A percentile compares a stretch with the other conserved stretches of the same genome.
phyloP scores from a whole-genome alignment of 2,797 vertebrate species.

The Cirrhinus molitorella region DNA sequence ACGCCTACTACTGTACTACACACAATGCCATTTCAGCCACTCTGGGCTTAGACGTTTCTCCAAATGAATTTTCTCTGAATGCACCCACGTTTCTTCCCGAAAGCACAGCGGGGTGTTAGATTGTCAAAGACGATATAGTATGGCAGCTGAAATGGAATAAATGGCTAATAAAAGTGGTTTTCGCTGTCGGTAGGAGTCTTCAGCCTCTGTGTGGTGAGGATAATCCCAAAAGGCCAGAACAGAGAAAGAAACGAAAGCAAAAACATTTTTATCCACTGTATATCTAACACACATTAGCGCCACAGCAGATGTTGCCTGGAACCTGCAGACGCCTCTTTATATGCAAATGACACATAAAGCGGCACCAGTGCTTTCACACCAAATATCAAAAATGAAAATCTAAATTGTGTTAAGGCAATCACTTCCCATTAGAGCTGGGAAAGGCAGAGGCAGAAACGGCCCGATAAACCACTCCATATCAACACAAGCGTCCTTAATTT shows the following conservation, averaged over 20 bases:
- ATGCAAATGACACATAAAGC: slow-evolving; percentile 73
- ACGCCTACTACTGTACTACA: no score
- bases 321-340: slow-evolving; percentile 70
- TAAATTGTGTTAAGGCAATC: slow-evolving; percentile 68
- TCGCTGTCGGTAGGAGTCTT: not conserved
- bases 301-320: slow-evolving; percentile 50
- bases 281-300: slow-evolving; percentile 25
- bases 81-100: not conserved
- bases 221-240: not conserved
- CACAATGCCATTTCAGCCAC: no score
- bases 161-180: not conserved
- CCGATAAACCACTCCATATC: slow-evolving; percentile 41
- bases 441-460: not conserved
- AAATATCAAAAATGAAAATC: slow-evolving; percentile 69
- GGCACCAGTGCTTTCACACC: slow-evolving; percentile 63
- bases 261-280: slow-evolving; percentile 3
- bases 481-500: slow-evolving; percentile 45
- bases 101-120: not conserved
- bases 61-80: not conserved
- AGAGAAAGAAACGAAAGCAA: not conserved
- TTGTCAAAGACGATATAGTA: not conserved
- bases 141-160: not conserved
- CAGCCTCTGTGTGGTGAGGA: not conserved
- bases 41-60: no score
- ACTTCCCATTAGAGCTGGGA: slow-evolving; percentile 58